phyloP scores from a whole-genome alignment of 1,140 invertebrate genomes.

The Aphelenchoides fujianensis region DNA sequence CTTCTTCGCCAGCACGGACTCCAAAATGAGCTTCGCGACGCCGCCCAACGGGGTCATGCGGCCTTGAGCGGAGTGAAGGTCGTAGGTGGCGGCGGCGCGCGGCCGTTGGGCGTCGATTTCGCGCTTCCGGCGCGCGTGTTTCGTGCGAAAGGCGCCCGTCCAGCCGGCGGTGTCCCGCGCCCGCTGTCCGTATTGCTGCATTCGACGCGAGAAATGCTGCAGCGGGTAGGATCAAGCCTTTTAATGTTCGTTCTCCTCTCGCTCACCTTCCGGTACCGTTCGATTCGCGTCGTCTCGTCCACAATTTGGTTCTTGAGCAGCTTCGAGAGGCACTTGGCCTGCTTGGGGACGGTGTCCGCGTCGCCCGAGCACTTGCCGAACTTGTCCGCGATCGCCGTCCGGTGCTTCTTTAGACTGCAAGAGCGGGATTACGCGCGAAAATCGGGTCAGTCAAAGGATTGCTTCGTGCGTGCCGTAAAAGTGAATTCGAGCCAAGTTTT shows the following conservation, averaged over 20 bases:
- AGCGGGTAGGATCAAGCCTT: too few relatives aligned
- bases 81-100: neutral
- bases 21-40: conserved; percentile 8
- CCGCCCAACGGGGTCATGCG: conserved; percentile 6
- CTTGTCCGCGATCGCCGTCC: neutral
- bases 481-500: too few relatives aligned
- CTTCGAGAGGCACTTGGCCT: conserved; percentile 16
- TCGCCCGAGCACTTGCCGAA: conserved; percentile 17
- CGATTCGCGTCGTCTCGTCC: neutral
- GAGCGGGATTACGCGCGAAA: too few relatives aligned
- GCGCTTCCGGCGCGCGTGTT: too few relatives aligned
- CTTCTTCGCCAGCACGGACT: neutral
- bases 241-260: too few relatives aligned
- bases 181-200: conserved; percentile 4
- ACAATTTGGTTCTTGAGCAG: conserved; percentile 9
- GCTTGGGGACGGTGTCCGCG: conserved; percentile 4
- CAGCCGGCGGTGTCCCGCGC: neutral
- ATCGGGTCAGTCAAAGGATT: too few relatives aligned
- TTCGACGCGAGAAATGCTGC: neutral
- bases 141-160: conserved; percentile 17
- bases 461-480: too few relatives aligned
- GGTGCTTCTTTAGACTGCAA: conserved; percentile 22
- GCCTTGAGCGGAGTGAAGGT: neutral
- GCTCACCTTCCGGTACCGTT: too few relatives aligned
- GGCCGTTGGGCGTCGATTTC: neutral